Conservation (phyloP, 2,797 vertebrate species). For the Sphenopsis melanotis region DNA sequence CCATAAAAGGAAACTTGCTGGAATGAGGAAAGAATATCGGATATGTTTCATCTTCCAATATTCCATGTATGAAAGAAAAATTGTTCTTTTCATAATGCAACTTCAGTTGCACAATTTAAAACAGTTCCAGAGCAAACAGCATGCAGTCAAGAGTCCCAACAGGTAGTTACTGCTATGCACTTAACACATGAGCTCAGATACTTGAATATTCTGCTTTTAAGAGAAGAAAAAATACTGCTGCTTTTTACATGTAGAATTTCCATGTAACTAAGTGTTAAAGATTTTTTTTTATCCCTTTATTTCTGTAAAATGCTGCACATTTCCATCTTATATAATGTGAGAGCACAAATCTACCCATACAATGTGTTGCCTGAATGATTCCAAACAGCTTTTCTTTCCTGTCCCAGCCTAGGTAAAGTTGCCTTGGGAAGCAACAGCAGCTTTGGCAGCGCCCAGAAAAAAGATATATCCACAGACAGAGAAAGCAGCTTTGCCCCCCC, state of each 20-base stretch:
- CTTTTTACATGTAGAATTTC: rapidly evolving
- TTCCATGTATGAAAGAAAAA: neutral
- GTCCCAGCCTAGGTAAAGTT: neutral
- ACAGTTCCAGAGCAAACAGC: neutral
- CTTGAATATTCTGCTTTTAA: neutral
- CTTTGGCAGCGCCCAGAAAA: neutral
- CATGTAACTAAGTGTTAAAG: neutral
- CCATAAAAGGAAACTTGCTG: neutral
- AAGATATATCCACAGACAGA: neutral
- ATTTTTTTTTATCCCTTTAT: neutral
- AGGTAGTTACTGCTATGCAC: neutral
- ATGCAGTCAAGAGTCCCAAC: neutral
- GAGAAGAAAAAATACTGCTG: neutral
- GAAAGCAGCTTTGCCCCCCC: neutral
- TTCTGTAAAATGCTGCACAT: neutral
- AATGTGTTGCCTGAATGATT: neutral
- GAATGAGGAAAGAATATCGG: neutral
- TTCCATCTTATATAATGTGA: neutral
- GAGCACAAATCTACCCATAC: neutral
- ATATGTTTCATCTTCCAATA: neutral
- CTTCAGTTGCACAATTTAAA: neutral
- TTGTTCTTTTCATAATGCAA: neutral
- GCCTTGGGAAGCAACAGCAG: neutral
- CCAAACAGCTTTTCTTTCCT: neutral
- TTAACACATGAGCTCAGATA: neutral